Conservation (phyloP, 1,140 invertebrate genomes). For the Drosophila sucinea region DNA sequence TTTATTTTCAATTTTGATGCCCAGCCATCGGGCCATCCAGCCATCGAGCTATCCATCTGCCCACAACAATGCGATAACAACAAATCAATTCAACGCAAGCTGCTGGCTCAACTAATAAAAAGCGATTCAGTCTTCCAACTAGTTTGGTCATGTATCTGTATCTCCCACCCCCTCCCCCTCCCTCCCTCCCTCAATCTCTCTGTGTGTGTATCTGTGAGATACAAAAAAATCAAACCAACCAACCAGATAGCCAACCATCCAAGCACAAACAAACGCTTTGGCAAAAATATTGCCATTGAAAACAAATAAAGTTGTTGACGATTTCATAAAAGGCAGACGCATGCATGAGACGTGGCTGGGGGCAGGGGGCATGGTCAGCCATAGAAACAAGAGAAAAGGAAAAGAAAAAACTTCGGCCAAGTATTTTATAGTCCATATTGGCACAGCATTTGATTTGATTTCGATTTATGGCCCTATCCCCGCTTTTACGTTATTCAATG, state of each 20-base stretch:
- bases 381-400: constrained; percentile 10
- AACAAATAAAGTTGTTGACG: constrained; percentile 81
- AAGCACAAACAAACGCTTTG: constrained; percentile 17
- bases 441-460: constrained; percentile 71
- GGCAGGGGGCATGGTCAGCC: constrained; percentile 27
- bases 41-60: constrained; percentile 52
- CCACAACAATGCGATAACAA: constrained; percentile 79
- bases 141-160: constrained; percentile 38
- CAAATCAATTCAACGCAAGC: constrained; percentile 81
- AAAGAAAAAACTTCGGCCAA: constrained; percentile 40
- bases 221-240: background rate
- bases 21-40: constrained; percentile 24
- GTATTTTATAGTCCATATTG: constrained; percentile 70
- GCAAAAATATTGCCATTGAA: constrained; percentile 78
- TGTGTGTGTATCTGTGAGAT: constrained; percentile 14
- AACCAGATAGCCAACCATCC: background rate
- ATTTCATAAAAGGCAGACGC: constrained; percentile 68
- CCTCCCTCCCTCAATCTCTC: background rate
- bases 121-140: constrained; percentile 58
- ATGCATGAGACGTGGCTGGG: constrained; percentile 9
- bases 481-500: constrained; percentile 16
- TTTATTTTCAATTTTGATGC: constrained; percentile 81
- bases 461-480: constrained; percentile 61
- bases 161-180: constrained; percentile 22
- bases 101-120: constrained; percentile 81